Base-by-base conservation (phyloP, 2,797 vertebrate genomes). In the Sebastes taczanowskii region DNA sequence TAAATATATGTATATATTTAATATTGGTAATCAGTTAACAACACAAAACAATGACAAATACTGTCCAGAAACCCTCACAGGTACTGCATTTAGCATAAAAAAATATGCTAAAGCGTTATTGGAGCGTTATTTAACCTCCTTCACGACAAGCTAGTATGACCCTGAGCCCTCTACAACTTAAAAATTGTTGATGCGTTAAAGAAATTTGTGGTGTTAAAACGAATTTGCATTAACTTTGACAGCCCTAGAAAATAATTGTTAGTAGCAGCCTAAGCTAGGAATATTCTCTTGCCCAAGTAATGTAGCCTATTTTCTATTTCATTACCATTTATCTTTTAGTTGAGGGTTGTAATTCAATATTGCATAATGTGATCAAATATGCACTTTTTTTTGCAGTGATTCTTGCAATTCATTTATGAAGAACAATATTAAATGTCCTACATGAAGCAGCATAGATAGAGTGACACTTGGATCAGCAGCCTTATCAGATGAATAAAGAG, bases 191-290 rank as follows among this genome's bases (percentile, higher is more conserved):
- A 38, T 38, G 35, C 35, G 35, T 1, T 42, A 42, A 42, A 42
- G 38, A 42, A 42, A 42, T 42, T 6, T 16, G 38, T 42, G 38
- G 38, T 0, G 2, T 42, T 42, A 42, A 42, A 42, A 42, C 14
- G 0, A 42, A 42, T 42, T 16, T 0, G 38, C 6, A 5, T 42
- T 16, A 42, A 42, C 38, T 42, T 42, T 42, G 38, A 42, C 13
- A 42, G 38, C 38, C 38, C 38, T 42, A 42, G 14, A 66, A 25
- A 55, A 23, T 13, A 23, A 58, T 42, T 3, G 38, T 58, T 58
- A 56, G 22, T 56, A 23, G 22, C 25, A 20, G 35, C 1, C 2
- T 2, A 23, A 52, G n/a, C 20, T 55, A 8, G 2, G 29, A 55
- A 27, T 53, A 53, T 64, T 49, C 29, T 27, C 23, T 52, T 22